A percentile compares a stretch with the other conserved stretches of the same genome.
These are phyloP conservation scores for Alethe castanea DNA, from an alignment of 2,113 vertebrate genomes.

Conservation along the genomic window DNA sequence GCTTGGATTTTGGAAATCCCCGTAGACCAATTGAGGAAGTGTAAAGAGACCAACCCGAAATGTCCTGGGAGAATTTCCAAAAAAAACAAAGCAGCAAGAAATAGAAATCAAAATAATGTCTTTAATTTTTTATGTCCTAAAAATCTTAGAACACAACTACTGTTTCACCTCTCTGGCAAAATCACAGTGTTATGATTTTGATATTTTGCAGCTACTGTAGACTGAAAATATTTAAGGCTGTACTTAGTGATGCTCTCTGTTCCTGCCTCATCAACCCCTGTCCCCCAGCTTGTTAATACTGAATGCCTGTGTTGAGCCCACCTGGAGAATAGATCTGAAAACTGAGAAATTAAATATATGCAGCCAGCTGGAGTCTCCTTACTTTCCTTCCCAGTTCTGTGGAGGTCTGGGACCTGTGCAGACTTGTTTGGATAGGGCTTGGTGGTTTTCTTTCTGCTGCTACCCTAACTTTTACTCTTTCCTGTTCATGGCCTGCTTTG, in stretches of 20 bases:
- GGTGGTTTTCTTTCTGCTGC: not conserved
- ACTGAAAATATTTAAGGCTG: not conserved
- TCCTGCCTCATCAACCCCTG: not conserved
- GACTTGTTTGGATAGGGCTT: not conserved
- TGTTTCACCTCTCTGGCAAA: not conserved
- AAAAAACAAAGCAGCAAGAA: constrained; percentile 28
- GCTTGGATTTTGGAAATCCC: constrained; percentile 15
- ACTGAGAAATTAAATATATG: not conserved
- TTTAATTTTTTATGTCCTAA: not conserved
- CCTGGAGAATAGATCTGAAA: not conserved
- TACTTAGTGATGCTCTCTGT: not conserved
- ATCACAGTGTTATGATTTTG: not conserved
- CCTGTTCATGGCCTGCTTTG: not conserved
- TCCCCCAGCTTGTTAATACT: not conserved
- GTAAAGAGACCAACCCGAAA: constrained; percentile 30
- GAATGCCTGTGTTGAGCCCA: not conserved
- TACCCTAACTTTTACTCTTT: not conserved
- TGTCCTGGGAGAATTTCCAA: constrained; percentile 52
- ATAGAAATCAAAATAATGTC: constrained; percentile 7
- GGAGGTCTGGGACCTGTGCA: not conserved
- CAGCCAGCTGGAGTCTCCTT: not conserved
- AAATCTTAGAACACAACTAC: not conserved
- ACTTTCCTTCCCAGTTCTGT: not conserved
- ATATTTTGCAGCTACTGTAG: not conserved
- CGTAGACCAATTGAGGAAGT: not conserved